Evolutionary conservation across 1,140 invertebrate genomes (phyloP), one percentile per base, ranked within the genome.

Genomic region (Drosophila elegans): DNA sequence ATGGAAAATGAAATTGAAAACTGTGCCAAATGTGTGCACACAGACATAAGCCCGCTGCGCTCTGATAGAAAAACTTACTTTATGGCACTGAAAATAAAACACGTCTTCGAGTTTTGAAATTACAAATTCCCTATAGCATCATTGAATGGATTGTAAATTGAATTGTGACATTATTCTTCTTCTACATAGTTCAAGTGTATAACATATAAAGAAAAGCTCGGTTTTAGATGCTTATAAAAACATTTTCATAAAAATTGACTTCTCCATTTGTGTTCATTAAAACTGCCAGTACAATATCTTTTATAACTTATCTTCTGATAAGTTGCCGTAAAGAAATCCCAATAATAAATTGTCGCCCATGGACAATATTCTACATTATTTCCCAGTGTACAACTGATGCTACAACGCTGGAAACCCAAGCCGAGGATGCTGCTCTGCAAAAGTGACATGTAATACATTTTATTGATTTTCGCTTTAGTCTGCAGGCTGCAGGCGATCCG

Each of bases 1-100:
- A 68, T 67, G 66, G 64, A 55, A 82, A 86, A 82, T 86, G 74
- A 86, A 88, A 88, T 75, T 88, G 78, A 78, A 86, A 86, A 88
- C 83, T 78, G 66, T 88, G 74, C 74, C 78, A 86, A 78, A 74
- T 77, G 82, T 60, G 63, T 62, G 64, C 64, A 32, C 53, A 49
- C 63, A 62, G 52, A 64, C 46, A 75, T 39, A 72, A 36, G 48
- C 39, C 39, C 48, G 45, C 45, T 32, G 45, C 48, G 63, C 48
- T 52, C 44, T 42, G 25, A 71, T 38, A 66, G 63, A 55, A 52
- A 66, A 56, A 39, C 49, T 69, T 38, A 11, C 10, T 10, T 5
- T 10, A 3, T 6, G 25, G 45, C 64, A 64, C 52, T 39, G 16
- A 1, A 9, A 12, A 12, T 39, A 56, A 57, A 44, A 21, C 11